Percentiles rank a stretch among this genome's conserved stretches.
Conservation (phyloP, 2,888 invertebrate species). For the Synergus japonicus region DNA sequence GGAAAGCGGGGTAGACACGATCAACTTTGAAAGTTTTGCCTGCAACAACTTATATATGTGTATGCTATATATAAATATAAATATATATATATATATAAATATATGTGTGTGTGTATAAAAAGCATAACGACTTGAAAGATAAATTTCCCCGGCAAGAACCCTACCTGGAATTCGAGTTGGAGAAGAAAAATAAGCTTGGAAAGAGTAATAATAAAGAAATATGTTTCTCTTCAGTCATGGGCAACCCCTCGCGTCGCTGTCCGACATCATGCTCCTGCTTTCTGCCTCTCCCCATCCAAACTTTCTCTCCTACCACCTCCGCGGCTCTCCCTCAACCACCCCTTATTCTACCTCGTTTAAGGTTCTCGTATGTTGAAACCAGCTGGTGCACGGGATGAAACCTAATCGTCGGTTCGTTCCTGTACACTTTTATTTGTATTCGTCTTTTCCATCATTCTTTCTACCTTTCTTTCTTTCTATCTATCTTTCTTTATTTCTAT, state of each 20-base stretch:
- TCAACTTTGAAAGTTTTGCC: constrained; percentile 28
- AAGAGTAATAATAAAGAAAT: constrained; percentile 77
- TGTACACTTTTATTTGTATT: constrained; percentile 46
- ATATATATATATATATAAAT: constrained; percentile 17
- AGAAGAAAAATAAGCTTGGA: constrained; percentile 76
- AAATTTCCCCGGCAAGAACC: constrained; percentile 66
- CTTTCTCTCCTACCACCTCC: constrained; percentile 39
- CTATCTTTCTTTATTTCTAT: neutral
- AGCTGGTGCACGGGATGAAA: constrained; percentile 63
- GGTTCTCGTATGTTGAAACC: constrained; percentile 62
- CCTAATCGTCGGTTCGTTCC: constrained; percentile 59
- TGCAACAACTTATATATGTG: neutral
- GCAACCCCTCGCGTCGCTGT: constrained; percentile 54
- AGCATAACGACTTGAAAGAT: constrained; percentile 71
- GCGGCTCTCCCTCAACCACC: constrained; percentile 50
- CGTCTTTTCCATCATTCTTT: constrained; percentile 43
- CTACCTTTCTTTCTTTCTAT: neutral
- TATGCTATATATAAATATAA: neutral
- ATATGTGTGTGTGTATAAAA: constrained; percentile 63
- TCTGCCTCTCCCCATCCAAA: constrained; percentile 43
- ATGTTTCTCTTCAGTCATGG: constrained; percentile 75
- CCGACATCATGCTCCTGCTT: constrained; percentile 40
- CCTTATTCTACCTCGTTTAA: constrained; percentile 57
- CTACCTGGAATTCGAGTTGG: constrained; percentile 74
- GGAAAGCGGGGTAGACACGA: constrained; percentile 8